Conservation (phyloP, 1,140 invertebrate species). For the Pseudobourletiella spinata region DNA sequence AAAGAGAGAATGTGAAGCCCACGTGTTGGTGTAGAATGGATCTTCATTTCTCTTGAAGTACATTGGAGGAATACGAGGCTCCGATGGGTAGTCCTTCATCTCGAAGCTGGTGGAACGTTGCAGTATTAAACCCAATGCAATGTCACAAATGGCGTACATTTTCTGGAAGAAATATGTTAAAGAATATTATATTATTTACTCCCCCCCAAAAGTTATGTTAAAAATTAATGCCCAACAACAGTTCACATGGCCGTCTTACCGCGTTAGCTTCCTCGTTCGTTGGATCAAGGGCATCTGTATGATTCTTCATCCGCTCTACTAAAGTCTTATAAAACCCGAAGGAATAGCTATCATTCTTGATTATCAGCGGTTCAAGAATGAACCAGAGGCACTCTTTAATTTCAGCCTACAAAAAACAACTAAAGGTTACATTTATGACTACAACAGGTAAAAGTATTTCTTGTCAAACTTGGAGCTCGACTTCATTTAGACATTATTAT, state of each 20-base stretch:
- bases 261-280: slow-evolving; percentile 70
- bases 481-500: too few relatives aligned
- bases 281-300: slow-evolving; percentile 75
- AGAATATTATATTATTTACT: too few relatives aligned
- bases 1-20: too few relatives aligned
- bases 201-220: too few relatives aligned
- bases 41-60: slow-evolving; percentile 67
- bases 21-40: slow-evolving; percentile 54
- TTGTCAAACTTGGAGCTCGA: too few relatives aligned
- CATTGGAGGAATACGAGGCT: slow-evolving; percentile 74
- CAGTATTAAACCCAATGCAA: slow-evolving; percentile 79
- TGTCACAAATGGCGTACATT: slow-evolving; percentile 91
- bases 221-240: too few relatives aligned
- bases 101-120: slow-evolving; percentile 78
- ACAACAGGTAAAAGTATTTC: too few relatives aligned
- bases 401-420: slow-evolving; percentile 37
- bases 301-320: slow-evolving; percentile 83
- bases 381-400: slow-evolving; percentile 84
- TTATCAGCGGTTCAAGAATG: slow-evolving; percentile 83
- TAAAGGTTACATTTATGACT: too few relatives aligned
- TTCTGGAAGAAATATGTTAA: slow-evolving; percentile 62
- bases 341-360: slow-evolving; percentile 86
- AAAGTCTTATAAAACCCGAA: slow-evolving; percentile 93
- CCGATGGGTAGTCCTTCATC: slow-evolving; percentile 75
- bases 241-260: too few relatives aligned